phyloP scores from a whole-genome alignment of 2,888 invertebrate genomes.

The Calameuta filiformis region DNA sequence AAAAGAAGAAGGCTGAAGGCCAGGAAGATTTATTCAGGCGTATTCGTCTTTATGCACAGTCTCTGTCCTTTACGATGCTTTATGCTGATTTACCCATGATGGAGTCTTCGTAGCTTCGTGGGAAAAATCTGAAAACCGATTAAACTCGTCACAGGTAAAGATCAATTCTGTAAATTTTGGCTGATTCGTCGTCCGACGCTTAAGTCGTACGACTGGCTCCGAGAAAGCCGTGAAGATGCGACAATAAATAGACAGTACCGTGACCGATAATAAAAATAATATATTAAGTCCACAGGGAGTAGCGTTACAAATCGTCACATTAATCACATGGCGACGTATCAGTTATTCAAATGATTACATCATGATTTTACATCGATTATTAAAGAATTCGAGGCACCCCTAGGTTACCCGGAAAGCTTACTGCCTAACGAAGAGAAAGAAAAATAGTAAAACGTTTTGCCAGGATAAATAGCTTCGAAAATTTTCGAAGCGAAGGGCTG shows the following conservation, averaged over 20 bases:
- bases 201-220: not conserved
- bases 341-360: slow-evolving; percentile 3
- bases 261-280: slow-evolving; percentile 17
- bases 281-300: slow-evolving; percentile 16
- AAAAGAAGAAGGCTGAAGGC: not conserved
- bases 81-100: not conserved
- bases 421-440: not conserved
- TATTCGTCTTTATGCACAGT: not conserved
- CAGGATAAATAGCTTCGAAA: not conserved
- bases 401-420: not conserved
- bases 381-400: not conserved
- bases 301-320: slow-evolving; percentile 15
- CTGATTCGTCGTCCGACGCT: not conserved
- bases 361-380: slow-evolving; percentile 4
- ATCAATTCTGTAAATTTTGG: not conserved
- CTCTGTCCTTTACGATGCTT: not conserved
- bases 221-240: not conserved
- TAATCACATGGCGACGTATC: slow-evolving; percentile 1
- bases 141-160: not conserved
- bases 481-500: not conserved
- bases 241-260: not conserved
- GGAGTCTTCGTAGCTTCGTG: not conserved
- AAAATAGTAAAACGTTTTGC: not conserved
- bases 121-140: not conserved
- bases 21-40: not conserved